Evolutionary conservation across 2,113 vertebrate species (phyloP).

Genomic region (Osmerus mordax): DNA sequence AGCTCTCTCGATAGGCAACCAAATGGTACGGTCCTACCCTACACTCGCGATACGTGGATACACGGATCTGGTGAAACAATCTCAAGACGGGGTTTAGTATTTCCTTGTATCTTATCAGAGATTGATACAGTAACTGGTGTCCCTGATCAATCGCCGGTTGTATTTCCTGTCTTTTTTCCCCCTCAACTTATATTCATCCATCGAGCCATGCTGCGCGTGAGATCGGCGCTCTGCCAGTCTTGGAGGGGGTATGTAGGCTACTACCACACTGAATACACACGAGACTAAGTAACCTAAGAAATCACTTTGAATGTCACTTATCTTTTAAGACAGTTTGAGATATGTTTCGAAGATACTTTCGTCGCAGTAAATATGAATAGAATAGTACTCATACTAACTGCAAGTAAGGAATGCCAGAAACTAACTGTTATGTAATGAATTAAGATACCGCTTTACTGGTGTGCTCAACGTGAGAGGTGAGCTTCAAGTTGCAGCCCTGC

Average conservation of each 20-base stretch:
- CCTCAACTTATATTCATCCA: not conserved
- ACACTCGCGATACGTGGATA: constrained; percentile 5
- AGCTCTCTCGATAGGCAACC: not conserved
- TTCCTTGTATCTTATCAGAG: constrained; percentile 2
- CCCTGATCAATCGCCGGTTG: not conserved
- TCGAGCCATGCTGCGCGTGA: constrained; percentile 57
- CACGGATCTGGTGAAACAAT: not conserved
- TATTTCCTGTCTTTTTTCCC: not conserved
- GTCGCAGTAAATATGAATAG: too few species aligned
- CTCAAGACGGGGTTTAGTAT: not conserved
- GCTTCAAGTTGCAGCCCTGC: too few species aligned
- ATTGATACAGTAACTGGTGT: constrained; percentile 1
- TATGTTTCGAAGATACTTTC: not conserved
- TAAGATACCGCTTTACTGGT: not conserved
- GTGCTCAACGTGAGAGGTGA: not conserved
- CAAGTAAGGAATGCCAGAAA: too few species aligned
- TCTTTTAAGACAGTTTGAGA: not conserved
- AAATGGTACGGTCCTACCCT: constrained; percentile 19
- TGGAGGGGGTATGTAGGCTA: constrained; percentile 63
- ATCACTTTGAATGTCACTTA: not conserved
- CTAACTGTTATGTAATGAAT: not conserved
- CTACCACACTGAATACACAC: constrained; percentile 42
- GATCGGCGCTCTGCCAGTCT: constrained; percentile 38
- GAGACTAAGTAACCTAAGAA: constrained; percentile 30
- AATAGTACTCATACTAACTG: too few species aligned